Evolutionary conservation across 2,888 invertebrate species (phyloP).

Genomic region (Cheilosia soror): DNA sequence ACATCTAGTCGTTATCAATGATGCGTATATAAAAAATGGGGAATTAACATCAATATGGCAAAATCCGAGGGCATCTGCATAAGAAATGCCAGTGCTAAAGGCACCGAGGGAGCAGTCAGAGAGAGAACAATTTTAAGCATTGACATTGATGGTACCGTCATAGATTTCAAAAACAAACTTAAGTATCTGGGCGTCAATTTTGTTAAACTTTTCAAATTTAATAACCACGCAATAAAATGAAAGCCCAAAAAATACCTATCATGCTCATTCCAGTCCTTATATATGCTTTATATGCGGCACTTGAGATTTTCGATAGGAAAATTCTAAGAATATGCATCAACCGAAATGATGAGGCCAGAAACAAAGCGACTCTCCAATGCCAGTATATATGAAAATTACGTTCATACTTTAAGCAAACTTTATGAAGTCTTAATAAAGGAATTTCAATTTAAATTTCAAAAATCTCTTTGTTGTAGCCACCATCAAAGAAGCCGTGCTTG

Average conservation of each 20-base stretch:
- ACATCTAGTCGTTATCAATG: too few relatives aligned
- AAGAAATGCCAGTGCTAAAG: too few relatives aligned
- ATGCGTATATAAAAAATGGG: too few relatives aligned
- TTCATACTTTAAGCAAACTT: too few relatives aligned
- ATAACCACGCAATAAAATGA: background rate
- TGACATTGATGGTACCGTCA: background rate
- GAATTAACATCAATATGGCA: background rate
- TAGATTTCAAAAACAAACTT: background rate
- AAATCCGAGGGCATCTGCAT: too few relatives aligned
- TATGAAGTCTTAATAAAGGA: too few relatives aligned
- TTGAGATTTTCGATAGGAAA: background rate
- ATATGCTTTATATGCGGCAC: background rate
- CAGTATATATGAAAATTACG: too few relatives aligned
- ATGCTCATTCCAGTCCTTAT: background rate
- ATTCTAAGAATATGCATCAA: too few relatives aligned
- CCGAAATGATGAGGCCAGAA: background rate
- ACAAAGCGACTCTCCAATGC: background rate
- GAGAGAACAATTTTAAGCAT: background rate
- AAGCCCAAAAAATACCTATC: background rate
- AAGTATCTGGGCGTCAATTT: conserved; percentile 2
- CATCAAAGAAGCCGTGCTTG: too few relatives aligned
- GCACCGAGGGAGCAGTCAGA: background rate
- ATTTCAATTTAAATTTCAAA: too few relatives aligned
- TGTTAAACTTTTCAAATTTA: conserved; percentile 3
- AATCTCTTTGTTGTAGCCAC: too few relatives aligned